phyloP scores from a whole-genome alignment of 2,113 vertebrate species.

The Oxygymnocypris stewartii region DNA sequence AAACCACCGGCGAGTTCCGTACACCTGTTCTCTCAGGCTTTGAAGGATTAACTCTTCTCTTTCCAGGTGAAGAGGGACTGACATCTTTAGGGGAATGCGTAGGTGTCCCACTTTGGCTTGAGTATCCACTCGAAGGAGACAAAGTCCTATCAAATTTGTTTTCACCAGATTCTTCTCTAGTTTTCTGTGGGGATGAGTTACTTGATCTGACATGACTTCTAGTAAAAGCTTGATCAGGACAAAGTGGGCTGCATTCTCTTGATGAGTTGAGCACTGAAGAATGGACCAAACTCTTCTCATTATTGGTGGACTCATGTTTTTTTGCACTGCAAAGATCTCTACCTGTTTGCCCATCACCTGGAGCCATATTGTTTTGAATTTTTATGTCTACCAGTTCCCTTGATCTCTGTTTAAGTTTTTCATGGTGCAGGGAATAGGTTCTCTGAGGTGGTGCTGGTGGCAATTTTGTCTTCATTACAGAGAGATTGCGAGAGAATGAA shows the following conservation, averaged over 20 bases:
- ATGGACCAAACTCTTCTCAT: slow-evolving; percentile 35
- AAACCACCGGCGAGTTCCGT: slow-evolving; percentile 79
- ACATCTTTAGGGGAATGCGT: slow-evolving; percentile 84
- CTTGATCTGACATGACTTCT: slow-evolving; percentile 69
- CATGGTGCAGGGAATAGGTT: slow-evolving; percentile 86
- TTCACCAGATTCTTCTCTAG: slow-evolving; percentile 53
- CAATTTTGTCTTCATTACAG: slow-evolving; percentile 87
- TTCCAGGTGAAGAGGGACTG: slow-evolving; percentile 76
- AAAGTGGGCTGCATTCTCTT: slow-evolving; percentile 58
- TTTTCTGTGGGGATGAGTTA: slow-evolving; percentile 69
- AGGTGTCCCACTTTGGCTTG: slow-evolving; percentile 94
- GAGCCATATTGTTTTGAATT: slow-evolving; percentile 47
- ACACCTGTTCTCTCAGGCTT: slow-evolving; percentile 82
- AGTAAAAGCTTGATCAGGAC: slow-evolving; percentile 55
- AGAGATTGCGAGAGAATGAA: slow-evolving; percentile 80
- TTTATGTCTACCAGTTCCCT: slow-evolving; percentile 56
- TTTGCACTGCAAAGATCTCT: slow-evolving; percentile 53
- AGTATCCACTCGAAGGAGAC: slow-evolving; percentile 97
- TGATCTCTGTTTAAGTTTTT: slow-evolving; percentile 74
- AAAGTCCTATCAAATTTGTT: slow-evolving; percentile 84
- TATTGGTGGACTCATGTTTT: slow-evolving; percentile 59
- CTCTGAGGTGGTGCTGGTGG: slow-evolving; percentile 82
- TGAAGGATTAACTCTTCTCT: slow-evolving; percentile 75
- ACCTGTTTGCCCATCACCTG: slow-evolving; percentile 33
- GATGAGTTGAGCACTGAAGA: slow-evolving; percentile 53